Conservation (phyloP, 23 tunicate genomes). For the Halocynthia aurantium region DNA sequence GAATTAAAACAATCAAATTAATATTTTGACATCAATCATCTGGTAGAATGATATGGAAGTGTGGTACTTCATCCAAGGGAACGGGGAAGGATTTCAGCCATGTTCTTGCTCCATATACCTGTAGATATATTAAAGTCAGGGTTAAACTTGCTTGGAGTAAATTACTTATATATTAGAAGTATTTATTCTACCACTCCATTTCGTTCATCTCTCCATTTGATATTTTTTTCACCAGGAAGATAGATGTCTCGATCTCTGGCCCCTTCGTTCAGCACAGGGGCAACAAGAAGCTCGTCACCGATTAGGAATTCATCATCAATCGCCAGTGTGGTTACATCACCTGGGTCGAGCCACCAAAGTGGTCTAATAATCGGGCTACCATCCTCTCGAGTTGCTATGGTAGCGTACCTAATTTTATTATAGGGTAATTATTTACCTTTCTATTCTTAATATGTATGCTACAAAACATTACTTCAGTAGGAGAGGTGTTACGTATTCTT, state of each 20-base stretch:
- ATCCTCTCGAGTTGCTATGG: constrained; percentile 5
- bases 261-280: constrained; percentile 52
- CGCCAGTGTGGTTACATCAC: constrained; percentile 36
- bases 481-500: constrained; percentile 36
- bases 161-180: not conserved
- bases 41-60: not conserved
- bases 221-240: constrained; percentile 44
- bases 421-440: not conserved
- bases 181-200: not conserved
- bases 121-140: not conserved
- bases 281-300: constrained; percentile 65
- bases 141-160: not conserved
- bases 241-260: constrained; percentile 52
- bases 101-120: not conserved
- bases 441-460: not conserved
- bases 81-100: constrained; percentile 1
- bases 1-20: no score
- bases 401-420: not conserved
- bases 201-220: constrained; percentile 7
- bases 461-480: constrained; percentile 24
- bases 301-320: constrained; percentile 81
- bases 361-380: constrained; percentile 40
- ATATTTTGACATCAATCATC: no score
- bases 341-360: constrained; percentile 64
- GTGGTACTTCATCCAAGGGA: constrained; percentile 12